phyloP scores from a whole-genome alignment of 1,140 invertebrate genomes.

The Eulimnadia texana region DNA sequence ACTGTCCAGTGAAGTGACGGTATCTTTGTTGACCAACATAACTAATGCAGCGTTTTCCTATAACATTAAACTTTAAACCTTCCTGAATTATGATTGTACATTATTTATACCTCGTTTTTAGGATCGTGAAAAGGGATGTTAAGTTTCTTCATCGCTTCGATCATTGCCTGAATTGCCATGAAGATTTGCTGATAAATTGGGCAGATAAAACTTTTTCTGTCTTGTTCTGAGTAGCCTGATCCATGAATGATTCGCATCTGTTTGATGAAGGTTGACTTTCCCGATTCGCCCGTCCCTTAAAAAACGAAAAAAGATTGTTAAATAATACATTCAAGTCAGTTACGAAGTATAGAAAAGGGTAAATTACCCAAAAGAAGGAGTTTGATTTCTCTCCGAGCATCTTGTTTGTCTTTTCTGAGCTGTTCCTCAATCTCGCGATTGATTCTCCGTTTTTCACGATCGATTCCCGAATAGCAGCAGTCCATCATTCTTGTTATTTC shows the following conservation, averaged over 20 bases:
- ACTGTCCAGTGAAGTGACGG: slow-evolving; percentile 88
- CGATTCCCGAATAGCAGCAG: neutral
- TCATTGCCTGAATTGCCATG: slow-evolving; percentile 99
- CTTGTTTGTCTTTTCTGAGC: slow-evolving; percentile 38
- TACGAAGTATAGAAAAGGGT: neutral
- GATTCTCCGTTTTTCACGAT: slow-evolving; percentile 26
- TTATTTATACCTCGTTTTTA: slow-evolving; percentile 58
- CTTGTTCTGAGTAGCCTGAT: slow-evolving; percentile 76
- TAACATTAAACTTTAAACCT: neutral
- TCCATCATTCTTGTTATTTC: neutral
- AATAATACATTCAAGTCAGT: too few species aligned
- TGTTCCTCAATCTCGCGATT: slow-evolving; percentile 43
- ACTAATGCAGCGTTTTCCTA: slow-evolving; percentile 90
- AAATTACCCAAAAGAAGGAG: slow-evolving; percentile 37
- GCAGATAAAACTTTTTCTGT: slow-evolving; percentile 72
- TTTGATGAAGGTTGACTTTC: slow-evolving; percentile 94
- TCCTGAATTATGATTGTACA: neutral
- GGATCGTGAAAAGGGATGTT: slow-evolving; percentile 87
- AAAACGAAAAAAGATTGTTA: too few species aligned
- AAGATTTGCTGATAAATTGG: slow-evolving; percentile 99
- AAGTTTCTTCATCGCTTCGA: slow-evolving; percentile 95
- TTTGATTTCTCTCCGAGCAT: slow-evolving; percentile 41
- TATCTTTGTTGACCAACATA: slow-evolving; percentile 92
- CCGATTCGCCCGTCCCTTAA: slow-evolving; percentile 67
- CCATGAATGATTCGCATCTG: slow-evolving; percentile 99